phyloP scores from a whole-genome alignment of 2,888 invertebrate genomes.

The Junonia oenone region DNA sequence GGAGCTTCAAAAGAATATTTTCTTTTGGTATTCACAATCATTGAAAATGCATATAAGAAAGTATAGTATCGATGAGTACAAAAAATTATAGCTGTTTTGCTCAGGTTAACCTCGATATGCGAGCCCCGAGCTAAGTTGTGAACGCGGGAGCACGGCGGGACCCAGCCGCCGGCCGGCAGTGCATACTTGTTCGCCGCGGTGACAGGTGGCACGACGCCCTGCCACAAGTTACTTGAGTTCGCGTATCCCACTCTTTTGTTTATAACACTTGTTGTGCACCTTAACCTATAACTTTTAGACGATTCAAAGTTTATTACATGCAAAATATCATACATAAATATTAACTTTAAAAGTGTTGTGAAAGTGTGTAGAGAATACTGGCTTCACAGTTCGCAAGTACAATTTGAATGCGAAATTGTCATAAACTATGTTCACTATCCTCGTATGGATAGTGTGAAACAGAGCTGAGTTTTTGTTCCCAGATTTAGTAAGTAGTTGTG shows the following conservation, averaged over 20 bases:
- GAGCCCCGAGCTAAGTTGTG: conserved; percentile 33
- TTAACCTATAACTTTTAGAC: conserved; percentile 30
- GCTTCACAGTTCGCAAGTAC: conserved; percentile 61
- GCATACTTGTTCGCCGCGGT: conserved; percentile 62
- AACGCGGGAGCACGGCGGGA: conserved; percentile 42
- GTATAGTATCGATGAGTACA: background rate
- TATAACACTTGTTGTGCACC: conserved; percentile 62
- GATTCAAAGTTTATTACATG: conserved; percentile 21
- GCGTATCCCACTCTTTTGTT: conserved; percentile 66
- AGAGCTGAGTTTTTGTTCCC: conserved; percentile 20
- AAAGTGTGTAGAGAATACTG: conserved; percentile 63
- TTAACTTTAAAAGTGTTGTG: conserved; percentile 63
- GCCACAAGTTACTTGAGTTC: conserved; percentile 54
- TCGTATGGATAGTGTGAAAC: conserved; percentile 51
- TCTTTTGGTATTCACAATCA: no score
- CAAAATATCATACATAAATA: conserved; percentile 36
- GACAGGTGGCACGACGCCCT: conserved; percentile 66
- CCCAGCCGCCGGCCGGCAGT: conserved; percentile 58
- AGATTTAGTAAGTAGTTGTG: conserved; percentile 27
- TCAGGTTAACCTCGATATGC: conserved; percentile 4
- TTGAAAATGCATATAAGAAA: background rate
- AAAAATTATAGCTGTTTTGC: background rate
- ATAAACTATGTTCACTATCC: conserved; percentile 54
- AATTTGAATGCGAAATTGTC: conserved; percentile 67
- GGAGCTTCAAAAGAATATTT: background rate